These are phyloP conservation scores for Leptinotarsa peninsularis DNA, from an alignment of 2,888 invertebrate species.

Conservation along the genomic window DNA sequence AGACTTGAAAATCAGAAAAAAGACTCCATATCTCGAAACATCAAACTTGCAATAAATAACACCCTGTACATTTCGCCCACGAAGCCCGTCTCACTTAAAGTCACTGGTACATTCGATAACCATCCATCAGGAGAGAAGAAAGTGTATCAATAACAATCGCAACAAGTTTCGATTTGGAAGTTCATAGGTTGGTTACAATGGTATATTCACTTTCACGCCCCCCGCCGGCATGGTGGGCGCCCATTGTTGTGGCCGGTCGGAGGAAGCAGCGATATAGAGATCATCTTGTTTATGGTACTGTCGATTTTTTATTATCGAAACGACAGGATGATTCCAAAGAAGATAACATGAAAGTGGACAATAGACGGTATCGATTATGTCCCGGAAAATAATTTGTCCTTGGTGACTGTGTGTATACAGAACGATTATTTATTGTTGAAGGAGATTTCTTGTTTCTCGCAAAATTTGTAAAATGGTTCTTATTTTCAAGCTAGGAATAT, in stretches of 20 bases:
- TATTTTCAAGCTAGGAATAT: too few species aligned
- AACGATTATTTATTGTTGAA: too few species aligned
- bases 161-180: conserved; percentile 27
- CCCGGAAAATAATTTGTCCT: not conserved
- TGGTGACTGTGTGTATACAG: too few species aligned
- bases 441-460: too few species aligned
- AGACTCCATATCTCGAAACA: too few species aligned
- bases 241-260: conserved; percentile 5
- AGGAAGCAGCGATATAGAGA: conserved; percentile 20
- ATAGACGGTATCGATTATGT: not conserved
- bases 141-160: conserved; percentile 33
- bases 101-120: conserved; percentile 20
- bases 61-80: not conserved
- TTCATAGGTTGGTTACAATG: conserved; percentile 27
- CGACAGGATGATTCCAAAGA: not conserved
- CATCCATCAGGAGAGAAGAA: conserved; percentile 32
- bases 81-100: conserved; percentile 14
- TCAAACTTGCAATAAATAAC: not conserved
- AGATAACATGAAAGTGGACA: conserved; percentile 2
- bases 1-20: too few species aligned
- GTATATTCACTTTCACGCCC: conserved; percentile 20
- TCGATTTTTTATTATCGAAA: conserved; percentile 21
- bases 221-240: not conserved
- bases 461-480: too few species aligned
- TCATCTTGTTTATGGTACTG: conserved; percentile 28